Conservation (phyloP, 1,140 invertebrate species). For the Drosophila albomicans region DNA sequence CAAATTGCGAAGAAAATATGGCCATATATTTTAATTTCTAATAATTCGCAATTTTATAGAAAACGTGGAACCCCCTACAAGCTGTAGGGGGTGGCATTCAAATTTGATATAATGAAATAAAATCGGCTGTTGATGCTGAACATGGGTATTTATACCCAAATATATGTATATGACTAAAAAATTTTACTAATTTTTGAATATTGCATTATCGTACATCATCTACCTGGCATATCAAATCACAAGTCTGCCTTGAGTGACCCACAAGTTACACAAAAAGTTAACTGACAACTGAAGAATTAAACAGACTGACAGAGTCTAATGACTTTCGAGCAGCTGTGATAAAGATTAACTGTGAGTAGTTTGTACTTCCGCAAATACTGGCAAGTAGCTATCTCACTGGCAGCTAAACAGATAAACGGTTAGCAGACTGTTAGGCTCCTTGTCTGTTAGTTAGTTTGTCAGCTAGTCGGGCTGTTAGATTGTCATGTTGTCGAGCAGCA, state of each 20-base stretch:
- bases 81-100: no score
- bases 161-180: no score
- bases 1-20: no score
- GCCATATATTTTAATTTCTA: no score
- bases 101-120: no score
- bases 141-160: no score
- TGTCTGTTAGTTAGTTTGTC: slow-evolving; percentile 4
- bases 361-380: slow-evolving; percentile 64
- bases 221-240: slow-evolving; percentile 41
- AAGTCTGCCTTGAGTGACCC: slow-evolving; percentile 11
- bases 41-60: no score
- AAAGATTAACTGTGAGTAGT: slow-evolving; percentile 50
- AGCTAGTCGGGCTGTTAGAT: slow-evolving; percentile 6
- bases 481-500: slow-evolving; percentile 26
- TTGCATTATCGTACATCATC: slow-evolving; percentile 18
- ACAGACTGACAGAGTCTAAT: slow-evolving; percentile 25
- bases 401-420: slow-evolving; percentile 23
- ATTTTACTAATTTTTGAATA: no score
- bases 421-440: slow-evolving; percentile 17
- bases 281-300: not conserved
- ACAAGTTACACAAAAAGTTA: slow-evolving; percentile 18
- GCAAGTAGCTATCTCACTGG: slow-evolving; percentile 58
- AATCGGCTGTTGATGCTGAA: no score
- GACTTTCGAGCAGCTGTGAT: slow-evolving; percentile 42
- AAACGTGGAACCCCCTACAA: no score